Base-by-base conservation (phyloP, 1,140 invertebrate genomes). In the Lethrus apterus region DNA sequence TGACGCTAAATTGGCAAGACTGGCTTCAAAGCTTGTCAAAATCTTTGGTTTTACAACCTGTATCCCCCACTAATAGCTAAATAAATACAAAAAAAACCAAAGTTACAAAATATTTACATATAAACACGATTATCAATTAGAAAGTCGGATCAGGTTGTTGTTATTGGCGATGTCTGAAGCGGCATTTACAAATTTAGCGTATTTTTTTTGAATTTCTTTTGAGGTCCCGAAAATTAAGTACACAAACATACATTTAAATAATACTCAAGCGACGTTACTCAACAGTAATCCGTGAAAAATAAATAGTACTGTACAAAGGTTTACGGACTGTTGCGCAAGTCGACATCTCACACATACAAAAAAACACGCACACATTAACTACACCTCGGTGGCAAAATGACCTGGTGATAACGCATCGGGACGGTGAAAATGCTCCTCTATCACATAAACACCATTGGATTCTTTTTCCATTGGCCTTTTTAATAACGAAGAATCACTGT, bases 341-440 rank as follows among this genome's bases (percentile, higher is more conserved):
- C 51, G 50, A 30, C 54, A 47, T 50, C 44, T 50, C 54, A 54
- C 50, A 20, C 54, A 55, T 34, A 46, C 54, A 32, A 46, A 46
- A 46, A 41, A 19, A 55, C 56, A 56, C 48, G 51, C 58, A 55
- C 50, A 57, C 51, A 53, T 40, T 18, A 48, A 61, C 72, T 77
- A 80, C 57, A 80, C 78, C 66, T 80, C 76, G 34, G 77, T 80
- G 42, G 77, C 77, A 54, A 78, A 74, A 50, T 76, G 72, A 33
- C 71, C 73, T 41, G 68, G 62, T 19, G 69, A 54, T 46, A 71
- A 51, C 54, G 70, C 60, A 56, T 74, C 72, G 44, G 72, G 72
- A 57, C 69, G 68, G 48, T 57, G 61, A 57, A 74, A 79, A 60
- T 79, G 77, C 64, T 78, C 77, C 60, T 78, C 77, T 66, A 79